phyloP scores from a whole-genome alignment of 30 jellyfish, hydroid and myxozoan species.

The Pelagia noctiluca region DNA sequence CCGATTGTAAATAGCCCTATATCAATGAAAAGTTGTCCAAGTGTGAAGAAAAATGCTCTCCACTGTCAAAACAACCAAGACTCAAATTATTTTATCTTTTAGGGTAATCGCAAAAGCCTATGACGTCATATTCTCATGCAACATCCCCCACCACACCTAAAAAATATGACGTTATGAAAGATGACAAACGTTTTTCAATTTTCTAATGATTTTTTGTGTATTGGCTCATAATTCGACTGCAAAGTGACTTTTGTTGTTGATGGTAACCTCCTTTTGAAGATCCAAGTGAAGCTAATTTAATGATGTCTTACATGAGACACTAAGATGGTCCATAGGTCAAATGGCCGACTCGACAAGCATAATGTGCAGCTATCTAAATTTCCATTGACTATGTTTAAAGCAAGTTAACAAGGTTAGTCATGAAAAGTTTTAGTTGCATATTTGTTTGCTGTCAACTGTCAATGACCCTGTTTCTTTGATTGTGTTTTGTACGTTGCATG shows the following conservation, averaged over 20 bases:
- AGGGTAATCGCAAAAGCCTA: too few species aligned
- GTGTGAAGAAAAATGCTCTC: too few species aligned
- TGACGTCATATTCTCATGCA: neutral
- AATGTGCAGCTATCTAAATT: slow-evolving; percentile 28
- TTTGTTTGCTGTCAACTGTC: slow-evolving; percentile 5
- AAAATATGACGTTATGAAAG: neutral
- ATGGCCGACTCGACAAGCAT: slow-evolving; percentile 12
- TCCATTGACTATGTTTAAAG: slow-evolving; percentile 22
- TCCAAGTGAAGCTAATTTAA: slow-evolving; percentile 29
- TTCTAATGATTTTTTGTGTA: neutral
- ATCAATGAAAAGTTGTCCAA: too few species aligned
- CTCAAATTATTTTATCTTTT: too few species aligned
- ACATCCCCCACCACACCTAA: slow-evolving; percentile 6
- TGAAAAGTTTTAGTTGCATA: neutral
- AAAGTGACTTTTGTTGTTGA: slow-evolving; percentile 2
- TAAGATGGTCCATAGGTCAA: slow-evolving; percentile 16
- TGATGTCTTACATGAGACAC: slow-evolving; percentile 29
- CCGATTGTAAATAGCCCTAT: too few species aligned
- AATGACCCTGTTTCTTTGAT: slow-evolving; percentile 1
- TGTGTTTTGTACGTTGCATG: slow-evolving; percentile 5
- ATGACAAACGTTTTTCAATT: neutral
- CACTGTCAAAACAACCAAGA: too few species aligned
- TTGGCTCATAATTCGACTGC: slow-evolving; percentile 6
- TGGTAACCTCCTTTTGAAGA: slow-evolving; percentile 38
- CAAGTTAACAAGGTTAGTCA: slow-evolving; percentile 17